Evolutionary conservation across 1,140 invertebrate genomes (phyloP).

Genomic region (Aphaenogaster ashmeadi): DNA sequence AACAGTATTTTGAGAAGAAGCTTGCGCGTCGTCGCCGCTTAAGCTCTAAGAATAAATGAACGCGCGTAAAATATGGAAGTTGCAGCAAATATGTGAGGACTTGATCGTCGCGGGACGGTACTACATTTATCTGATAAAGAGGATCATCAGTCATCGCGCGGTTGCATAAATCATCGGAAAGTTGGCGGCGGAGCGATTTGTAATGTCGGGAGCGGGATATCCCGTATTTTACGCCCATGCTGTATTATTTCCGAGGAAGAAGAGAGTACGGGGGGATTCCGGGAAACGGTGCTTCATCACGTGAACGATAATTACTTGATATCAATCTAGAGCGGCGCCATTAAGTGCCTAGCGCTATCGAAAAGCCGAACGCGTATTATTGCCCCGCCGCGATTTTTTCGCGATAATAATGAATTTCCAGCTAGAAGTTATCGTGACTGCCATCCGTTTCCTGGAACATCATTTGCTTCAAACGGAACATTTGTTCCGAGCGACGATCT

Average conservation of each 20-base stretch:
- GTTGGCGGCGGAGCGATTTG: slow-evolving; percentile 54
- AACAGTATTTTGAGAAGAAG: background rate
- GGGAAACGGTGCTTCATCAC: slow-evolving; percentile 30
- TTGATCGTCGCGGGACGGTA: slow-evolving; percentile 44
- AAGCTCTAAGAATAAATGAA: slow-evolving; percentile 41
- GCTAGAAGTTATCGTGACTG: background rate
- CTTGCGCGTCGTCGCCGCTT: background rate
- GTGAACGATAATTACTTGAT: slow-evolving; percentile 34
- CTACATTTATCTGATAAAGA: slow-evolving; percentile 62
- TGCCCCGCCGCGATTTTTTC: slow-evolving; percentile 16
- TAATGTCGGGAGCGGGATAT: slow-evolving; percentile 26
- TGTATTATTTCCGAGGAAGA: slow-evolving; percentile 25
- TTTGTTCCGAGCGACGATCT: background rate
- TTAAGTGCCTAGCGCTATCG: background rate
- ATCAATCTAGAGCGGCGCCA: slow-evolving; percentile 20
- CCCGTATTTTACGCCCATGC: slow-evolving; percentile 8
- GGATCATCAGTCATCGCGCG: slow-evolving; percentile 55
- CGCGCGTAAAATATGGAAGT: slow-evolving; percentile 41
- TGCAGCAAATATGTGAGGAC: slow-evolving; percentile 44
- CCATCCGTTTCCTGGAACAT: slow-evolving; percentile 7
- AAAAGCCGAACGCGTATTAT: slow-evolving; percentile 19
- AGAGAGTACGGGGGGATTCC: background rate
- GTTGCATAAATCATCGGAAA: slow-evolving; percentile 56
- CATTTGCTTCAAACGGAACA: slow-evolving; percentile 18
- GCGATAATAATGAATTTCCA: slow-evolving; percentile 28